These are phyloP conservation scores for Dynastes maya DNA, from an alignment of 2,888 invertebrate genomes.

Conservation along the genomic window DNA sequence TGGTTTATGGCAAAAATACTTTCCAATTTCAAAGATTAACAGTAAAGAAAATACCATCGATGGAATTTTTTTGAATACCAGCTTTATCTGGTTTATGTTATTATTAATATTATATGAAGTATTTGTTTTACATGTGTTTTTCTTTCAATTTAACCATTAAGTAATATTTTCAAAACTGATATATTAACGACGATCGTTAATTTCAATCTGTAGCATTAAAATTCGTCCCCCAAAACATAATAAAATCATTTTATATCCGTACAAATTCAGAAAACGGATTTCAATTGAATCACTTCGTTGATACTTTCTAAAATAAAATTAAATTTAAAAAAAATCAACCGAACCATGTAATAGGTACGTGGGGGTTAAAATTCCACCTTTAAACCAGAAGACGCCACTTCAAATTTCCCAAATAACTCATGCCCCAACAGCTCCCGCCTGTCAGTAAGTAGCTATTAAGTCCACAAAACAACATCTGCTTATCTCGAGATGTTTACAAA, in stretches of 20 bases:
- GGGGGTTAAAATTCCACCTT: no score
- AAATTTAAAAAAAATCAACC: no score
- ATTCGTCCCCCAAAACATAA: not conserved
- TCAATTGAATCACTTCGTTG: no score
- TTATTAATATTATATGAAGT: not conserved
- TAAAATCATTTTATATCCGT: not conserved
- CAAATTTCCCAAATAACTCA: not conserved
- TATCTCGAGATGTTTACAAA: constrained; percentile 19
- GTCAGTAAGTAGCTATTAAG: constrained; percentile 9
- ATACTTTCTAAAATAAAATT: no score
- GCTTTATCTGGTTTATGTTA: no score
- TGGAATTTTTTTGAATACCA: no score
- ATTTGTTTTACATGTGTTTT: not conserved
- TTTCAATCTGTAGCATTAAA: not conserved
- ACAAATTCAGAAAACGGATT: not conserved
- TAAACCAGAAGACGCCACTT: not conserved
- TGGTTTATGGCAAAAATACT: no score
- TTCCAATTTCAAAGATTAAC: no score
- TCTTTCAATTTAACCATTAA: not conserved
- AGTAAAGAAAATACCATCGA: no score
- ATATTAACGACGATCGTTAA: not conserved
- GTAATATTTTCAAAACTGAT: not conserved
- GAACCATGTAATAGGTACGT: no score
- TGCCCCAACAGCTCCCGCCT: not conserved
- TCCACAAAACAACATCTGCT: constrained; percentile 11